A percentile compares a stretch with the other conserved stretches of the same genome.
phyloP scores from a whole-genome alignment of 1,140 invertebrate species.

The Nebria ingens region DNA sequence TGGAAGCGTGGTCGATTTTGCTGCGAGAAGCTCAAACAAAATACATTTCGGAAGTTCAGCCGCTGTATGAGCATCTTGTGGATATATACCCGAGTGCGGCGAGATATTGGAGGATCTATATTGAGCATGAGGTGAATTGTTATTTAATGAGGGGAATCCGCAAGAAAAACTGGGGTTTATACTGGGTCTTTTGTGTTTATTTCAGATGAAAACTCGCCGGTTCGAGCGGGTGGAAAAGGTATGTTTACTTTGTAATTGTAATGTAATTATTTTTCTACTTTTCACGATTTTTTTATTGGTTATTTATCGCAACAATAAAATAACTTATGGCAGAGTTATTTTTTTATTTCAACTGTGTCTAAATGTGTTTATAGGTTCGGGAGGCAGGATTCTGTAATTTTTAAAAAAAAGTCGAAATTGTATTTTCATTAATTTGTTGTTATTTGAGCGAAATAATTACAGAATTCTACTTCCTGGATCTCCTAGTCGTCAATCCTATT shows the following conservation, averaged over 20 bases:
- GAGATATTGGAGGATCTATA: constrained; percentile 98
- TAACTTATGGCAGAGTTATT: constrained; percentile 13
- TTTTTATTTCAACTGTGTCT: constrained; percentile 6
- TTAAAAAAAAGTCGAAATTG: too few species aligned
- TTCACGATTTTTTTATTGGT: background rate
- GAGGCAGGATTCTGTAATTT: constrained; percentile 52
- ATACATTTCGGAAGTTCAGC: constrained; percentile 81
- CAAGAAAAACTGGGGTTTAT: background rate
- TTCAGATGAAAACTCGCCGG: constrained; percentile 87
- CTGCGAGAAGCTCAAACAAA: constrained; percentile 85
- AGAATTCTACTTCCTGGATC: constrained; percentile 29
- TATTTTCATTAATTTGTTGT: constrained; percentile 10
- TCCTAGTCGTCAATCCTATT: constrained; percentile 10
- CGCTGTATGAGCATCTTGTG: constrained; percentile 89
- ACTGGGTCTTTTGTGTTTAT: constrained; percentile 28
- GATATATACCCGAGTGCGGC: constrained; percentile 90
- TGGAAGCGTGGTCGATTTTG: constrained; percentile 93
- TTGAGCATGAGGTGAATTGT: constrained; percentile 87
- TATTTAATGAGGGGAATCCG: constrained; percentile 12
- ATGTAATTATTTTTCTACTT: constrained; percentile 1
- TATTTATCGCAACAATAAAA: constrained; percentile 19
- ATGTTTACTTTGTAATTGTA: constrained; percentile 38
- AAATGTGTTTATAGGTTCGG: constrained; percentile 49
- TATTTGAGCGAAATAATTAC: constrained; percentile 15
- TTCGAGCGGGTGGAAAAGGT: constrained; percentile 98